phyloP scores from a whole-genome alignment of 2,113 vertebrate genomes.

The Megaptera novaeangliae region DNA sequence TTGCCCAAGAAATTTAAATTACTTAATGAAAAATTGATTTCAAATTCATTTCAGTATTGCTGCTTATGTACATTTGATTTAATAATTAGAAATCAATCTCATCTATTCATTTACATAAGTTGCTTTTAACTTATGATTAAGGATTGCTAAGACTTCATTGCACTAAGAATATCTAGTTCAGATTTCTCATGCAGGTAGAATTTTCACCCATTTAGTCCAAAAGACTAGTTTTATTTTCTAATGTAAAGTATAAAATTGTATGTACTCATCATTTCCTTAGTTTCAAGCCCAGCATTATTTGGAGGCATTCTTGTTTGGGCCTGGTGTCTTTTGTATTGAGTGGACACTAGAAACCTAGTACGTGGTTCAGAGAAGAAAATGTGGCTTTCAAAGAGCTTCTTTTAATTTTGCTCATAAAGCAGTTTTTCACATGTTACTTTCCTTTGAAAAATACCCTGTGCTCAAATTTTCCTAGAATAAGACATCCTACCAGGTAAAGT shows the following conservation, averaged over 20 bases:
- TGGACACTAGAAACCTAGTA: not conserved
- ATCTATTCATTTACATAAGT: not conserved
- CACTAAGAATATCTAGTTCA: not conserved
- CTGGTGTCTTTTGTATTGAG: not conserved
- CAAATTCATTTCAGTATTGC: not conserved
- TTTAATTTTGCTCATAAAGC: conserved; percentile 54
- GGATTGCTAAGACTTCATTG: not conserved
- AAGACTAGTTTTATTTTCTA: conserved; percentile 24
- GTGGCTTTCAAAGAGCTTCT: not conserved
- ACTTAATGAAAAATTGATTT: conserved; percentile 30
- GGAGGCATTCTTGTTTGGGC: not conserved
- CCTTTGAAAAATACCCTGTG: conserved; percentile 50
- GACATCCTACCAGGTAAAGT: conserved; percentile 46
- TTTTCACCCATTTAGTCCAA: not conserved
- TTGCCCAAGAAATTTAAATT: conserved; percentile 15
- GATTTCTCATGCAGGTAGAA: not conserved
- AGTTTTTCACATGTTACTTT: conserved; percentile 57
- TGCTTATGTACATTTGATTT: not conserved
- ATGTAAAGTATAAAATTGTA: not conserved
- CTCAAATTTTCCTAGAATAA: conserved; percentile 63
- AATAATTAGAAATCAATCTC: conserved; percentile 22
- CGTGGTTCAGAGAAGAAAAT: not conserved
- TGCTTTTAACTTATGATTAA: not conserved
- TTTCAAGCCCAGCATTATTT: not conserved
- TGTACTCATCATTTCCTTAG: not conserved